A percentile compares a stretch with the other conserved stretches of the same genome.
Evolutionary conservation across 2,797 vertebrate species (phyloP).

Genomic region (Zonotrichia albicollis): DNA sequence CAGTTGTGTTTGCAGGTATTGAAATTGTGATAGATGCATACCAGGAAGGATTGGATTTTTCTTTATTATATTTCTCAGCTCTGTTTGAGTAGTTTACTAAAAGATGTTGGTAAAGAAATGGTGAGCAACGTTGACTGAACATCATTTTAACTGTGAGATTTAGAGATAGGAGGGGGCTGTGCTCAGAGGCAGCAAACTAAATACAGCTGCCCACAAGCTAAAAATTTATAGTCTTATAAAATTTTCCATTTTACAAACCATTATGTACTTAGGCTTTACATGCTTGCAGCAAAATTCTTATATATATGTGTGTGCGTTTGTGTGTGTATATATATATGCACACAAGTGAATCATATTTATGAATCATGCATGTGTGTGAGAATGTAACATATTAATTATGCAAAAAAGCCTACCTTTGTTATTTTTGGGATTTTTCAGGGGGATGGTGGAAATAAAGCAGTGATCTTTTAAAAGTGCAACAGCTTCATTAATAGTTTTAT

Average conservation of each 20-base stretch:
- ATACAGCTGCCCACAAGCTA: not conserved
- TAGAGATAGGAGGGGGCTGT: not conserved
- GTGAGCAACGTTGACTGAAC: not conserved
- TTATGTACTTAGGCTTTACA: not conserved
- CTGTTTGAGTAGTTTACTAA: not conserved
- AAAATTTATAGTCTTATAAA: not conserved
- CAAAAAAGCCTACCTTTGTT: constrained; percentile 21
- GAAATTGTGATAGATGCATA: not conserved
- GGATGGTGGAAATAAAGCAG: not conserved
- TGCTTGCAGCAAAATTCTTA: not conserved
- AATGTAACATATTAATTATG: not conserved
- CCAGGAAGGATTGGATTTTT: not conserved
- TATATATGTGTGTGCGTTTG: not conserved
- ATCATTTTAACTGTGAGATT: not conserved
- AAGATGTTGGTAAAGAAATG: not conserved
- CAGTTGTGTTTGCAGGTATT: not conserved
- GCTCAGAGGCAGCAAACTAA: not conserved
- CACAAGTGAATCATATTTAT: constrained; percentile 8
- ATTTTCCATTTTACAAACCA: not conserved
- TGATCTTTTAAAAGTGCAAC: not conserved
- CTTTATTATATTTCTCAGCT: not conserved
- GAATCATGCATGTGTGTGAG: constrained; percentile 16
- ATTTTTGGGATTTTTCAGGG: not conserved
- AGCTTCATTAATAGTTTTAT: not conserved
- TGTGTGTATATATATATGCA: fast-evolving